Evolutionary conservation across 2,888 invertebrate species (phyloP).

Genomic region (Cyrtodaria siliqua): DNA sequence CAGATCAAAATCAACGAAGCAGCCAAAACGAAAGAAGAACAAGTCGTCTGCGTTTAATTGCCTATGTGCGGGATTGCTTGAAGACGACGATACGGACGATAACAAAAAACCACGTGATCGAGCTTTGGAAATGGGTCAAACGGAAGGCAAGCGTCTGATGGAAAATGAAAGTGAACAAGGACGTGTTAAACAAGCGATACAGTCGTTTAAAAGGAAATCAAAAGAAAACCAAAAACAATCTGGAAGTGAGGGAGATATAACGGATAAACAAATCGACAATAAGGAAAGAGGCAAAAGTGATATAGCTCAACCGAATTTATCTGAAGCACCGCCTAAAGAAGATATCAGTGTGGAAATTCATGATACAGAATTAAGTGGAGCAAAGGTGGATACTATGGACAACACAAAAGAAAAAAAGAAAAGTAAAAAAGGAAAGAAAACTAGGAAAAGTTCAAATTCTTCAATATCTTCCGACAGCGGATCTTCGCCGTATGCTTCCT

Average conservation of each 20-base stretch:
- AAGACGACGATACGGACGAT: slow-evolving; percentile 24
- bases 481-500: background rate
- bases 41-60: slow-evolving; percentile 24
- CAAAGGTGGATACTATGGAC: too few relatives aligned
- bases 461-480: background rate
- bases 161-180: background rate
- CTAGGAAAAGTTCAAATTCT: background rate
- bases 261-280: background rate
- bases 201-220: too few relatives aligned
- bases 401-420: background rate
- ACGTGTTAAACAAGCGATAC: too few relatives aligned
- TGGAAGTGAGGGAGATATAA: background rate
- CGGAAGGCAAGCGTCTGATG: slow-evolving; percentile 15
- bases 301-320: background rate
- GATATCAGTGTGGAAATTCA: background rate
- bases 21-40: slow-evolving; percentile 7
- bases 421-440: background rate
- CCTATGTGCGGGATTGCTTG: slow-evolving; percentile 24
- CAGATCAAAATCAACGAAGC: slow-evolving; percentile 14
- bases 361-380: too few relatives aligned
- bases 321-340: background rate
- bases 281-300: background rate
- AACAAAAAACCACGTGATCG: slow-evolving; percentile 18
- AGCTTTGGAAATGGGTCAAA: slow-evolving; percentile 42
- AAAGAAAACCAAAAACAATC: too few relatives aligned